These are phyloP conservation scores for Drosophila erecta DNA, from an alignment of 1,140 invertebrate species.

Conservation along the genomic window DNA sequence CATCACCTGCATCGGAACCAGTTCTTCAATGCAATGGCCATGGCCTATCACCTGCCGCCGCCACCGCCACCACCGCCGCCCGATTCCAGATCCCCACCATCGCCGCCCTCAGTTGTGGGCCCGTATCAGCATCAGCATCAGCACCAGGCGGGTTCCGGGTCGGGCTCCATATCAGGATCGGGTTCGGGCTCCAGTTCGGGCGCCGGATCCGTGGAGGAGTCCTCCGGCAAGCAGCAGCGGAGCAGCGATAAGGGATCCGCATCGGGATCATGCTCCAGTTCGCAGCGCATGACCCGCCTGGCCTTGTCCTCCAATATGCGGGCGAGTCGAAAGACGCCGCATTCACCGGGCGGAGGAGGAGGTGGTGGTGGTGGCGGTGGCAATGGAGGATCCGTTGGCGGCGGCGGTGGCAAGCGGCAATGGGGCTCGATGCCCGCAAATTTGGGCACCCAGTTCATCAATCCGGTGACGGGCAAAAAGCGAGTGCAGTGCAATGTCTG, in stretches of 20 bases:
- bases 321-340: slow-evolving; percentile 87
- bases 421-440: slow-evolving; percentile 95
- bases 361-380: slow-evolving; percentile 59
- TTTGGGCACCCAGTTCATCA: slow-evolving; percentile 95
- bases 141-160: slow-evolving; percentile 6
- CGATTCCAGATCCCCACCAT: neutral
- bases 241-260: slow-evolving; percentile 4
- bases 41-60: slow-evolving; percentile 87
- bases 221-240: neutral
- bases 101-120: neutral
- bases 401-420: slow-evolving; percentile 88
- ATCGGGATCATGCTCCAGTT: slow-evolving; percentile 28
- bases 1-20: slow-evolving; percentile 84
- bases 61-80: slow-evolving; percentile 86
- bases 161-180: slow-evolving; percentile 8
- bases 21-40: slow-evolving; percentile 86
- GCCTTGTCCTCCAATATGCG: slow-evolving; percentile 47
- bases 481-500: slow-evolving; percentile 99
- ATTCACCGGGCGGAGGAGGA: slow-evolving; percentile 87
- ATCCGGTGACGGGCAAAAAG: slow-evolving; percentile 96
- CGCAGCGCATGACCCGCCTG: slow-evolving; percentile 54
- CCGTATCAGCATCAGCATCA: slow-evolving; percentile 20
- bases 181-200: slow-evolving; percentile 21
- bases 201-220: neutral
- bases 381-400: slow-evolving; percentile 53